phyloP scores from a whole-genome alignment of 2,888 invertebrate species.

The Cremastinae sp. region DNA sequence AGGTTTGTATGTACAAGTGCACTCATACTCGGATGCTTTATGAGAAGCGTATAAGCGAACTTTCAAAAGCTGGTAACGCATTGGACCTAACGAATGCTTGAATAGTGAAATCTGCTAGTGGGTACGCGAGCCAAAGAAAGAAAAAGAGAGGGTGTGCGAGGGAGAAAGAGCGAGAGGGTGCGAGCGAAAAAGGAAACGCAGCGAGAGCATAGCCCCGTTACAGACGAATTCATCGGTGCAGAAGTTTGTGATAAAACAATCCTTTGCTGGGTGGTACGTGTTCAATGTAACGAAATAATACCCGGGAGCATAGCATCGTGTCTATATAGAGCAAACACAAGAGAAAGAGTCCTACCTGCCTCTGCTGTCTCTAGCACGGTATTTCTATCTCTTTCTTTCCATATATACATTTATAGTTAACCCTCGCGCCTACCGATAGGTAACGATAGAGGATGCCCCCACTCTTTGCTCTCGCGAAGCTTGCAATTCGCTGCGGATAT shows the following conservation, averaged over 20 bases:
- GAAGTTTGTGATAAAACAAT: conserved; percentile 73
- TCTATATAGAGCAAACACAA: conserved; percentile 38
- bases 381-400: conserved; percentile 24
- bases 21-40: background rate
- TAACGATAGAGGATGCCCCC: conserved; percentile 18
- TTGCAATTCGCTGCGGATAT: conserved; percentile 11
- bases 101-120: conserved; percentile 36
- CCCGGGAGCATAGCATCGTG: conserved; percentile 58
- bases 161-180: conserved; percentile 2
- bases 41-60: background rate
- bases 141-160: conserved; percentile 1
- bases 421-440: background rate
- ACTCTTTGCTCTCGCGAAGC: conserved; percentile 15
- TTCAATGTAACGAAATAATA: conserved; percentile 73
- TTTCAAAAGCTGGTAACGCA: conserved; percentile 21
- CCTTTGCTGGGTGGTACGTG: conserved; percentile 68
- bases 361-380: conserved; percentile 52
- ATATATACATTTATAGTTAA: background rate
- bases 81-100: conserved; percentile 26
- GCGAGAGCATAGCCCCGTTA: conserved; percentile 64
- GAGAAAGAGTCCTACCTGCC: conserved; percentile 38
- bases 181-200: conserved; percentile 15
- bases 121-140: conserved; percentile 1
- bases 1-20: too few relatives aligned
- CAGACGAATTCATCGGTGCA: conserved; percentile 68